Evolutionary conservation across 2,888 invertebrate genomes (phyloP).

Genomic region (Lasioglossum malachurum): DNA sequence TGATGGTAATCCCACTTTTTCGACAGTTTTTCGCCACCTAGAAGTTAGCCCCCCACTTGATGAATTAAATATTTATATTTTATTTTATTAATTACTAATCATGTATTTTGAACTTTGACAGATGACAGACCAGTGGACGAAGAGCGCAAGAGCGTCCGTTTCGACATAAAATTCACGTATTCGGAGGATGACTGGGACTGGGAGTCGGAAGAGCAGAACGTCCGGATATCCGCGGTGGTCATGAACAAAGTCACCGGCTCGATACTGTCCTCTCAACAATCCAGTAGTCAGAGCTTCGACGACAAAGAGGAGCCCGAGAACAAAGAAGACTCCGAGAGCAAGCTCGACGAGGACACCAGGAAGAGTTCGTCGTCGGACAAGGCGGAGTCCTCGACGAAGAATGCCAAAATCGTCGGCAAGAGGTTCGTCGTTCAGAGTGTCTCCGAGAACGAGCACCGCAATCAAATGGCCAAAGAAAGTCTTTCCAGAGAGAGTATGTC

Average conservation of each 20-base stretch:
- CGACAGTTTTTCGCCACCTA: background rate
- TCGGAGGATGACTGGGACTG: constrained; percentile 80
- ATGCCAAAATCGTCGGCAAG: constrained; percentile 75
- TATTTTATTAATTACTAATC: background rate
- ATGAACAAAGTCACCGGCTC: constrained; percentile 30
- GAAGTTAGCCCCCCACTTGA: no score
- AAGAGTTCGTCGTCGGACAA: constrained; percentile 48
- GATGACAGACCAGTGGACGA: constrained; percentile 87
- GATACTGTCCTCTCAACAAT: constrained; percentile 21
- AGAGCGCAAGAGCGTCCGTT: constrained; percentile 91
- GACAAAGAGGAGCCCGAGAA: constrained; percentile 30
- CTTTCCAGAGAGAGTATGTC: constrained; percentile 54
- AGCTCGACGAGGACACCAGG: background rate
- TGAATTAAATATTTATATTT: no score
- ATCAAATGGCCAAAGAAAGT: constrained; percentile 73
- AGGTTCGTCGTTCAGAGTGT: constrained; percentile 82
- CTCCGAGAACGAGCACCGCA: constrained; percentile 79
- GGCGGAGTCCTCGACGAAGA: constrained; percentile 39
- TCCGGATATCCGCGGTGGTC: constrained; percentile 50
- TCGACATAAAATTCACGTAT: constrained; percentile 86
- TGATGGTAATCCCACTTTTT: constrained; percentile 77
- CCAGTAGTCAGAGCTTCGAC: constrained; percentile 28
- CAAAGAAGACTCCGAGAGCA: constrained; percentile 45
- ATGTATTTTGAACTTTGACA: constrained; percentile 43
- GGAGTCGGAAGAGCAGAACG: constrained; percentile 72